Base-by-base conservation (phyloP, 2,797 vertebrate species). In the Lophura swinhoii region DNA sequence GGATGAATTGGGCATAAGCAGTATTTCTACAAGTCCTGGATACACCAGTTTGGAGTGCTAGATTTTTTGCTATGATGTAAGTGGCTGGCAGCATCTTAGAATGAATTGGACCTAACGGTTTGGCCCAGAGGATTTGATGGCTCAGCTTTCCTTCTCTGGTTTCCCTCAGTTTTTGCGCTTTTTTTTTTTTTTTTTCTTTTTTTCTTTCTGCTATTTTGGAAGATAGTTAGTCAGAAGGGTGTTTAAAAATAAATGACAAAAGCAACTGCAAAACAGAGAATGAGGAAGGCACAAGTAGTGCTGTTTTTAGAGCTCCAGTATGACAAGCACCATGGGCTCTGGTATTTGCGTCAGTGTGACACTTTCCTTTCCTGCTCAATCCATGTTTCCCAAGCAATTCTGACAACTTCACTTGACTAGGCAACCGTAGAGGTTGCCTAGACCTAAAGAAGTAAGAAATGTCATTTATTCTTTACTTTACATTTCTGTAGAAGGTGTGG, bases 71-170 rank as follows among this genome's bases (percentile, higher is more conserved):
- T 91, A 33, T 95, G 81, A 92, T 93, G 55, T 91, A 93, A 94
- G 80, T 51, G 60, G 60, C 81, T 95, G 90, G 79, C 92, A 88
- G 46, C 68, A 80, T 51, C 41, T 13, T 46, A 43, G 78, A 62
- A 53, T 90, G 72, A 93, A 90, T 63, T 91, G 90, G 62, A 83
- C 85, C 62, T 79, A 72, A 77, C 74, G 55, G 72, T 87, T 90
- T 94, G 71, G 84, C 71, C 84, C 28, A 73, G 37, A 91, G 66
- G 77, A 96, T 80, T 8, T 90, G 90, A 95, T 93, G 88, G 62
- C 85, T 96, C 85, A 94, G 83, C 94, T 92, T 6, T 88, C 60
- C 60, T 92, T 76, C 80, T 87, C 86, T 88, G 48, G 59, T 96
- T 95, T 93, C 74, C 91, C 92, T 62, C 74, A 58, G 60, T 78